Conservation (phyloP, 2,888 invertebrate species). For the Drosophila recens region DNA sequence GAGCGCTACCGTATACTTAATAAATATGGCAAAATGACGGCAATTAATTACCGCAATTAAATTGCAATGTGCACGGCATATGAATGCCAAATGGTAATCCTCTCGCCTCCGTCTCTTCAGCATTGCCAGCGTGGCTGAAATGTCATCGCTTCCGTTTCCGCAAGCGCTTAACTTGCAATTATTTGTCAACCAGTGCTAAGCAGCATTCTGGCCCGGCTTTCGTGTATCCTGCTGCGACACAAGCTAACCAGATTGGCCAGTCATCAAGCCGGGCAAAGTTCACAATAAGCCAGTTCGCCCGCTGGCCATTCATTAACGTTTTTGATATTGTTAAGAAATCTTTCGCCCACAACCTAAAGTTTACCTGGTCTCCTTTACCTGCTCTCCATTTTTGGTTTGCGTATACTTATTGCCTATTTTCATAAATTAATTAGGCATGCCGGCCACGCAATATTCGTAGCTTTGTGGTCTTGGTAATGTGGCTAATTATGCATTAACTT, state of each 20-base stretch:
- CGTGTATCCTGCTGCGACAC: constrained; percentile 35
- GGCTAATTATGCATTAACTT: constrained; percentile 46
- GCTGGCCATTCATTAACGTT: constrained; percentile 38
- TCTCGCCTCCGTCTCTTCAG: not conserved
- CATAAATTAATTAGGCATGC: constrained; percentile 72
- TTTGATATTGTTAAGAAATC: constrained; percentile 13
- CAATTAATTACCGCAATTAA: constrained; percentile 77
- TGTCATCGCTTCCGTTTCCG: constrained; percentile 44
- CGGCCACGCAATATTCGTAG: constrained; percentile 34
- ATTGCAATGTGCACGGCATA: constrained; percentile 67
- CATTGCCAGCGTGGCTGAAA: constrained; percentile 10
- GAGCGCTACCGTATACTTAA: constrained; percentile 20
- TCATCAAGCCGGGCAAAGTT: constrained; percentile 15
- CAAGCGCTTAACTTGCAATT: constrained; percentile 53
- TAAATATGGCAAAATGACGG: constrained; percentile 34
- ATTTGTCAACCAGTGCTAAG: constrained; percentile 37
- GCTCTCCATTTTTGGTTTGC: not conserved
- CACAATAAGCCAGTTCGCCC: constrained; percentile 5
- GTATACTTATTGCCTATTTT: constrained; percentile 34
- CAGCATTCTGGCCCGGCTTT: constrained; percentile 21
- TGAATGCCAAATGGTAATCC: constrained; percentile 41
- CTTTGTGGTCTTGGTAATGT: constrained; percentile 2
- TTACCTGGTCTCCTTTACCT: constrained; percentile 7
- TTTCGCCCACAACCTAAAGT: not conserved
- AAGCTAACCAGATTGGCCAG: constrained; percentile 34